Evolutionary conservation across 1,140 invertebrate species (phyloP), one percentile per base, ranked within the genome.

Genomic region (Cotesia chilonis): DNA sequence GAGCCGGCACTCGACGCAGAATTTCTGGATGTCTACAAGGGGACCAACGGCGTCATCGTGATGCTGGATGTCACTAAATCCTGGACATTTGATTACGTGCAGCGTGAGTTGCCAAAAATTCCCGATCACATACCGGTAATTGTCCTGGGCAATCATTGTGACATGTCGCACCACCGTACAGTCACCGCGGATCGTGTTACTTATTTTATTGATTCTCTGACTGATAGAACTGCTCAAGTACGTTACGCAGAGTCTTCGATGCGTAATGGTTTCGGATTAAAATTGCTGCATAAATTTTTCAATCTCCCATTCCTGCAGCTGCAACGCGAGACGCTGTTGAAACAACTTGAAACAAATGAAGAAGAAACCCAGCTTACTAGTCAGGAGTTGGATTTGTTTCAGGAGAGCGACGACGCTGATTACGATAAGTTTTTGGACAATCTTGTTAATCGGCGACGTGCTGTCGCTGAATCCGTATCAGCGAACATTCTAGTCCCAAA

Each of bases 61-160:
- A 92, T 98, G 85, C 91, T 98, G 87, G 97, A 98, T 85, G 94
- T 98, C 51, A 98, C 96, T 9, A 99, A 98, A 89, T 91, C 91
- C 76, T 99, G 97, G 96, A 99, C 97, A 17, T 98, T 95, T 90
- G 94, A 97, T 78, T 99, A 99, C 88, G 92, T 98, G 12, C 93
- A 96, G 80, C 89, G 93, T 75, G 97, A 98, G 88, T 82, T 98
- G 59, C 89, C 91, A 4, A 93, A 93, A 85, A 91, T 98, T 72
- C 97, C 97, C 6, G 82, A 83, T 17, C 92, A 97, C 76, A 93
- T 98, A 83, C 97, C 97, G 6, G 91, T 98, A 2, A 90, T 98
- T 60, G 91, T 98, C 57, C 89, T 98, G 54, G 96, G 95, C 1
- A 99, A 98, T 89, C 96, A 98, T 80, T 93, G 95, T 83, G 97